Evolutionary conservation across 2,888 invertebrate genomes (phyloP).

Genomic region (Tenthredo notha): DNA sequence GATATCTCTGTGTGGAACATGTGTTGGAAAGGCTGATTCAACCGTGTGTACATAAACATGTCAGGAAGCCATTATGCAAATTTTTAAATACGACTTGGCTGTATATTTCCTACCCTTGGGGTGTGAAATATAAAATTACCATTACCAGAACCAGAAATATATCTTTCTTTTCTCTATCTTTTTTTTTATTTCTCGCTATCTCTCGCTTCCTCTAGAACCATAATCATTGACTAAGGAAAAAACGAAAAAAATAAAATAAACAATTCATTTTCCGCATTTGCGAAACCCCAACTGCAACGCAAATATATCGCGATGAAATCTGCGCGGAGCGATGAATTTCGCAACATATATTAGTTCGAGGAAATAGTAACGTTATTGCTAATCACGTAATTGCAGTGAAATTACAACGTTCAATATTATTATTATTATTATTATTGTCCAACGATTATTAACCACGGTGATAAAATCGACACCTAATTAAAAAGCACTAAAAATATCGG

Average conservation of each 20-base stretch:
- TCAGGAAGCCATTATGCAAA: constrained; percentile 76
- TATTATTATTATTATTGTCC: not conserved
- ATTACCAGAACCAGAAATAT: constrained; percentile 65
- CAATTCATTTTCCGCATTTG: not conserved
- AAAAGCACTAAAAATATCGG: constrained; percentile 42
- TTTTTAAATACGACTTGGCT: constrained; percentile 76
- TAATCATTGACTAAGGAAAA: not conserved
- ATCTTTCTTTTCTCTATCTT: constrained; percentile 6
- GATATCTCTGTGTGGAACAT: constrained; percentile 2
- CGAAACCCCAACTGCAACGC: not conserved
- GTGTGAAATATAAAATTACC: constrained; percentile 76
- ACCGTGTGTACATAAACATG: constrained; percentile 73
- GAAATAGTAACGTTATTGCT: not conserved
- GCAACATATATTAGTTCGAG: not conserved
- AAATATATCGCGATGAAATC: not conserved
- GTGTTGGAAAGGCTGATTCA: constrained; percentile 28
- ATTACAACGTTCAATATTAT: not conserved
- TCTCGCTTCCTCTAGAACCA: constrained; percentile 13
- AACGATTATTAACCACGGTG: constrained; percentile 16
- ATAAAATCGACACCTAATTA: constrained; percentile 48
- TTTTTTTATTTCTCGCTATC: constrained; percentile 1
- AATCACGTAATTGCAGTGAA: constrained; percentile 21
- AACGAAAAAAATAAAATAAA: not conserved
- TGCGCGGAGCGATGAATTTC: not conserved
- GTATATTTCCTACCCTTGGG: constrained; percentile 69